phyloP scores from a whole-genome alignment of 2,888 invertebrate genomes.

The Euplagia quadripunctaria region DNA sequence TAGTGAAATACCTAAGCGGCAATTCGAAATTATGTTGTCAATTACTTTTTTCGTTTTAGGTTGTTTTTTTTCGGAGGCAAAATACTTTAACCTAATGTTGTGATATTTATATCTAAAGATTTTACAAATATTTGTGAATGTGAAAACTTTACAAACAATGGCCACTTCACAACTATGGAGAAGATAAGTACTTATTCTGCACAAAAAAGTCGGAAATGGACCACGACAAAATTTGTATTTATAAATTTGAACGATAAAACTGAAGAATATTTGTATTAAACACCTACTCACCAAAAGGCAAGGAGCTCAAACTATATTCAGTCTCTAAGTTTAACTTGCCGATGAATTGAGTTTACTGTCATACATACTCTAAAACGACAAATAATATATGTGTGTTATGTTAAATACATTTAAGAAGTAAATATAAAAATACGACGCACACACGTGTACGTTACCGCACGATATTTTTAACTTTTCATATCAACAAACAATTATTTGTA shows the following conservation, averaged over 20 bases:
- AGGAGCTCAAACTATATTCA: conserved; percentile 39
- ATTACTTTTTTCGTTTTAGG: not conserved
- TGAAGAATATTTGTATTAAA: conserved; percentile 26
- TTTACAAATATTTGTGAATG: conserved; percentile 25
- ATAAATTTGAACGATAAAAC: conserved; percentile 23
- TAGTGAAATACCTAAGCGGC: not conserved
- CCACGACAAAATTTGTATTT: conserved; percentile 24
- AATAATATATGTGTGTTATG: conserved; percentile 32
- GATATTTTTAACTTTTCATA: conserved; percentile 33
- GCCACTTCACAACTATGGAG: conserved; percentile 20
- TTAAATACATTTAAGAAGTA: conserved; percentile 47
- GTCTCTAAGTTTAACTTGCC: conserved; percentile 45
- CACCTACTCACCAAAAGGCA: conserved; percentile 36
- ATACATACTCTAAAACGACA: conserved; percentile 25
- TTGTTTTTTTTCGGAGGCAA: conserved; percentile 18
- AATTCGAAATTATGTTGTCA: not conserved
- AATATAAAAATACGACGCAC: conserved; percentile 43
- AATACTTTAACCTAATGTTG: conserved; percentile 27
- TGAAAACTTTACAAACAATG: conserved; percentile 18
- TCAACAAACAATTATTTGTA: conserved; percentile 47
- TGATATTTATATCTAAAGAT: conserved; percentile 30
- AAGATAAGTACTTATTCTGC: conserved; percentile 21
- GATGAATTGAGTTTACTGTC: conserved; percentile 32
- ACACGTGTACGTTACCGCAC: conserved; percentile 29
- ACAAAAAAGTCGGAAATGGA: conserved; percentile 20